Evolutionary conservation across 2,113 vertebrate genomes (phyloP).

Genomic region (Lampris megalopsis): DNA sequence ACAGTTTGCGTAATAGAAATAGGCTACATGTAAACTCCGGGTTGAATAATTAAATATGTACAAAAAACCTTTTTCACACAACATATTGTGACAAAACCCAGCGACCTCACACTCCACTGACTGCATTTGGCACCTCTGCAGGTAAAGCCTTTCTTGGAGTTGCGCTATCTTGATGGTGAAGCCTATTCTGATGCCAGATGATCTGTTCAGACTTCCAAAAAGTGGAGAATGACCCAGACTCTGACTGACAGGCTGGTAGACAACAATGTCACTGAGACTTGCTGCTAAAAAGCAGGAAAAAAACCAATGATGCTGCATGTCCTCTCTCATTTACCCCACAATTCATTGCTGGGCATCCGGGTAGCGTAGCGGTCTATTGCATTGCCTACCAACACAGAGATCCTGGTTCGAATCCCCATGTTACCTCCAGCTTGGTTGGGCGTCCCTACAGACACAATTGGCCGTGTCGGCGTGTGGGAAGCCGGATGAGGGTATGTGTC

Average conservation of each 20-base stretch:
- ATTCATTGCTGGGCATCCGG: neutral
- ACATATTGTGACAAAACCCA: neutral
- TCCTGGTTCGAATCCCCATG: no score
- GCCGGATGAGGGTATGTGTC: no score
- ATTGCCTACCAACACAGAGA: no score
- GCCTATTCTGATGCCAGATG: conserved; percentile 13
- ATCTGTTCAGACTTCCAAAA: conserved; percentile 25
- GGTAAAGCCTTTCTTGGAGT: conserved; percentile 1
- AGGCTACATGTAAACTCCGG: no score
- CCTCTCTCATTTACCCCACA: conserved; percentile 17
- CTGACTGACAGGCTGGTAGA: conserved; percentile 25
- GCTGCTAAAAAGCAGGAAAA: neutral
- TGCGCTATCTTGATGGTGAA: conserved; percentile 5
- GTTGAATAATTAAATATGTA: no score
- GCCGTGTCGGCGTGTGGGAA: no score
- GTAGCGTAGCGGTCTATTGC: no score
- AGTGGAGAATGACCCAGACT: conserved; percentile 20
- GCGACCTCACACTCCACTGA: neutral
- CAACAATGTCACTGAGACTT: neutral
- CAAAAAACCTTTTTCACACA: neutral
- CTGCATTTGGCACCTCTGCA: conserved; percentile 8
- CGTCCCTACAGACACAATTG: no score
- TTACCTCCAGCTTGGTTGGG: no score
- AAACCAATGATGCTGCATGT: neutral
- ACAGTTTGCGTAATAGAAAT: neutral